A percentile compares a stretch with the other conserved stretches of the same genome.
Conservation (phyloP, 2,888 invertebrate species). For the Athalia circularis region DNA sequence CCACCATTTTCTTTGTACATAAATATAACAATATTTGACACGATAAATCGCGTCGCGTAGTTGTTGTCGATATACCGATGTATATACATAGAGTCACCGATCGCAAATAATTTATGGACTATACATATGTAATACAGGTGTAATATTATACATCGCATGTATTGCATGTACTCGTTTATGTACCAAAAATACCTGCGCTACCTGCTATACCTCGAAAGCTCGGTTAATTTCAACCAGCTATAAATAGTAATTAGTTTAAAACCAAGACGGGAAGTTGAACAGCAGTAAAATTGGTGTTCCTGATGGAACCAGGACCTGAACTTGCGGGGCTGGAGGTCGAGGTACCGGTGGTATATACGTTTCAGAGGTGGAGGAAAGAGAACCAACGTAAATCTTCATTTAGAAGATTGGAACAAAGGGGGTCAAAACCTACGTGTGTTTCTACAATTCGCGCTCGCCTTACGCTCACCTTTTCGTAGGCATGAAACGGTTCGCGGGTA, state of each 20-base stretch:
- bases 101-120: no score
- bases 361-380: constrained; percentile 7
- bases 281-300: constrained; percentile 31
- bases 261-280: constrained; percentile 2
- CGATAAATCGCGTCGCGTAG: no score
- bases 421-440: constrained; percentile 53
- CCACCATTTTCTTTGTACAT: no score
- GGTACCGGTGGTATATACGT: not conserved
- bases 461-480: not conserved
- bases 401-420: constrained; percentile 55
- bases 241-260: constrained; percentile 39
- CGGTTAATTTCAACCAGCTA: constrained; percentile 34
- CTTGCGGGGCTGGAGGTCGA: not conserved
- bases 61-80: no score
- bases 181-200: no score
- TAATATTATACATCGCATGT: no score
- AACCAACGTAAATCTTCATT: constrained; percentile 53
- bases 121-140: no score
- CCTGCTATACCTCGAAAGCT: not conserved
- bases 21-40: no score
- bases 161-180: no score
- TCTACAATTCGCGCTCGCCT: constrained; percentile 5
- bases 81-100: no score
- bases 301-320: constrained; percentile 16
- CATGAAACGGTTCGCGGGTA: not conserved